Evolutionary conservation across 2,797 vertebrate genomes (phyloP), one percentile per base, ranked within the genome.

Genomic region (Artibeus lituratus): DNA sequence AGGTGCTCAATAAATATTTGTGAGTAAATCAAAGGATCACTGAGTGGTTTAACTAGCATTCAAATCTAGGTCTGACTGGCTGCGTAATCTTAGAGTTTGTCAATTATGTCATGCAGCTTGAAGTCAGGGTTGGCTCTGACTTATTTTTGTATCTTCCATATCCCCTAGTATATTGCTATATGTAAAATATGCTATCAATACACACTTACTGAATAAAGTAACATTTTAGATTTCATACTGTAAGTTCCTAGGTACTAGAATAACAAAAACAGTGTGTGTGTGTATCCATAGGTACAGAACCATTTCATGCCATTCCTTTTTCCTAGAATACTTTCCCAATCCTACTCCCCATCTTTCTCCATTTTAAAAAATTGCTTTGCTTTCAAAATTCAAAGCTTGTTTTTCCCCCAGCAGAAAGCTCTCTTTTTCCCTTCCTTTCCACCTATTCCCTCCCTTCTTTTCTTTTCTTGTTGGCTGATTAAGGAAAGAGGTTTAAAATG

Each of bases 401-500:
- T 85, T 87, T 57, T 39, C 44, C 24, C 11, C 24, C 32, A 89
- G 73, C 26, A 93, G 24, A 82, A 92, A 95, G 12, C 11, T 29
- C 59, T 14, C 59, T 62, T 24, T 44, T 53, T 37, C 62, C 6
- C 16, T 39, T 37, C 19, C 1, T 51, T 15, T 37, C 55, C 19
- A 29, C 32, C 62, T 94, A 44, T 44, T 72, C 65, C 32, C 18
- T 55, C 8, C 19, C 11, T 47, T 44, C 19, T 16, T 29, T 73
- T 69, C 7, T 53, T 84, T 90, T 44, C 62, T 39, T 95, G 83
- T 47, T 24, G 81, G 51, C 19, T 73, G 35, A 94, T 76, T 93
- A 93, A 62, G 12, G 53, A 86, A 29, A 93, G 32, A 80, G 42
- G 18, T 67, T 90, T 95, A 88, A 92, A 90, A 76, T 92, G 37